A percentile compares a stretch with the other conserved stretches of the same genome.
Conservation (phyloP, 2,797 vertebrate genomes). For the Spinibarbus caldwelli region DNA sequence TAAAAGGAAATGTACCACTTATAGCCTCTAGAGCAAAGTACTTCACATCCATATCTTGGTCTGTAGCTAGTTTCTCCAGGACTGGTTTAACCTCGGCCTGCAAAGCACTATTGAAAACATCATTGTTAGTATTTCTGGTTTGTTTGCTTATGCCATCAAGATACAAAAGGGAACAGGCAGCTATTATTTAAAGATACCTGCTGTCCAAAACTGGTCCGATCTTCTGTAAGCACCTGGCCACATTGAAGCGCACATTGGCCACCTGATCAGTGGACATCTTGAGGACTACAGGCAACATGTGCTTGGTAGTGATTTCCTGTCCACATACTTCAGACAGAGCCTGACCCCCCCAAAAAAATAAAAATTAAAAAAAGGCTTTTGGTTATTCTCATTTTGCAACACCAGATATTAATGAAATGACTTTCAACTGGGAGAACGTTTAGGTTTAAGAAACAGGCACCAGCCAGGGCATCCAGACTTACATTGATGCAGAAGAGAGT, state of each 20-base stretch:
- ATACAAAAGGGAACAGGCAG: neutral
- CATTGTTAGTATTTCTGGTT: neutral
- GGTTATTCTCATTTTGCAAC: neutral
- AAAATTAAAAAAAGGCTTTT: neutral
- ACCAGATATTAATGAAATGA: neutral
- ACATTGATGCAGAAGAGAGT: constrained; percentile 94
- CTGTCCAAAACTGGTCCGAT: constrained; percentile 88
- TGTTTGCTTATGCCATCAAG: neutral
- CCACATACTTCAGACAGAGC: constrained; percentile 88
- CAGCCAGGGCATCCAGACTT: constrained; percentile 66
- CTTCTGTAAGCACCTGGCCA: constrained; percentile 91
- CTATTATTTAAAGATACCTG: constrained; percentile 74
- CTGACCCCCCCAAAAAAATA: constrained; percentile 64
- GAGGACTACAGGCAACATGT: constrained; percentile 90
- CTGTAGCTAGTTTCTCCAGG: constrained; percentile 87
- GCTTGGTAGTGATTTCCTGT: constrained; percentile 90
- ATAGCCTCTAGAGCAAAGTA: constrained; percentile 94
- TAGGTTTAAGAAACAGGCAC: neutral
- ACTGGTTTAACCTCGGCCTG: constrained; percentile 88
- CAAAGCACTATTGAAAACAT: constrained; percentile 77
- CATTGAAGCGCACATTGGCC: constrained; percentile 93
- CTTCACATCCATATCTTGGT: constrained; percentile 92
- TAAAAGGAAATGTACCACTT: constrained; percentile 78
- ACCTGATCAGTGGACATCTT: constrained; percentile 94
- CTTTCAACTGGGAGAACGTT: neutral